A percentile compares a stretch with the other conserved stretches of the same genome.
These are phyloP conservation scores for Nasonia giraulti DNA, from an alignment of 1,140 invertebrate species.

Conservation along the genomic window DNA sequence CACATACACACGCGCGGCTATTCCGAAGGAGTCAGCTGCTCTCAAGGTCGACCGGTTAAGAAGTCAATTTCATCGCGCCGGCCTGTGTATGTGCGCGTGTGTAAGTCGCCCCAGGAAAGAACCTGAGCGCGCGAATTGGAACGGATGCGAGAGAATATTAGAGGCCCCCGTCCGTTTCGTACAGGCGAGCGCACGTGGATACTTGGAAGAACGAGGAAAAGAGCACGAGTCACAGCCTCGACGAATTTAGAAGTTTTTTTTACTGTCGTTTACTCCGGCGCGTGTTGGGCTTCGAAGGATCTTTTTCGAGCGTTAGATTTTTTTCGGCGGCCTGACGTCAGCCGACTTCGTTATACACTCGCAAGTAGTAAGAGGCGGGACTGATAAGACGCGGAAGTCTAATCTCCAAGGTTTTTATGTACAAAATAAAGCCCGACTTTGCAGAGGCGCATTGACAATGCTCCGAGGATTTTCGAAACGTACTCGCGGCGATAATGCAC, in stretches of 20 bases:
- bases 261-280: no score
- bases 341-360: background rate
- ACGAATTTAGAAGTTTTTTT: background rate
- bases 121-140: slow-evolving; percentile 2
- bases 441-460: background rate
- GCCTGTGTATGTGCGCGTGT: background rate
- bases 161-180: background rate
- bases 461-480: background rate
- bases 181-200: background rate
- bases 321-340: background rate
- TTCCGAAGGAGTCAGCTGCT: slow-evolving; percentile 59
- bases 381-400: background rate
- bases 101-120: slow-evolving; percentile 15
- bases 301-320: background rate
- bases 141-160: slow-evolving; percentile 22
- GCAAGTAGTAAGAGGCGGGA: background rate
- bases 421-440: background rate
- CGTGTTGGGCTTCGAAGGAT: background rate
- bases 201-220: background rate
- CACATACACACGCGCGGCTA: background rate
- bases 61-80: slow-evolving; percentile 52
- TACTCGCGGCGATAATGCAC: background rate
- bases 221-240: background rate
- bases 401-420: background rate
- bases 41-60: slow-evolving; percentile 59